Evolutionary conservation across 1,140 invertebrate species (phyloP).

Genomic region (Aleiodes sp.): DNA sequence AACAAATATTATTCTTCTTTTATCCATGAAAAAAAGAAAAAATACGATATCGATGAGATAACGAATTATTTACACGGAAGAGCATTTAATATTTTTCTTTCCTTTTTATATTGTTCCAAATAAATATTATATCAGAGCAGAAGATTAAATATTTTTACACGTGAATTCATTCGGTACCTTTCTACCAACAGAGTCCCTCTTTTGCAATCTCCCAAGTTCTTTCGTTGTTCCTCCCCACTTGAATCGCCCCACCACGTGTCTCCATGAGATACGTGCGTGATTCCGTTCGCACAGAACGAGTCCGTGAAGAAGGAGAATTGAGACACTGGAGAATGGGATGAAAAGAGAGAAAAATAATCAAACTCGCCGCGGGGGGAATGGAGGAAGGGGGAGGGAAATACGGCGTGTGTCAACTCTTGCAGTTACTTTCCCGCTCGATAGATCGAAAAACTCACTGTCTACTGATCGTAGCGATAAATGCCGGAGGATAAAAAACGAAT

Average conservation of each 20-base stretch:
- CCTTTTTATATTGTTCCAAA: background rate
- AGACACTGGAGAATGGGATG: background rate
- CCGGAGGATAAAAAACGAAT: background rate
- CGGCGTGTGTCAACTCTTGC: background rate
- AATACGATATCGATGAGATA: too few relatives aligned
- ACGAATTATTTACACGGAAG: too few relatives aligned
- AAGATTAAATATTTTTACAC: background rate
- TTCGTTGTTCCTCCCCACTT: too few relatives aligned
- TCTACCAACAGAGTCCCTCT: background rate
- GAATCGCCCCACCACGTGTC: too few relatives aligned
- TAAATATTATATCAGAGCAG: background rate
- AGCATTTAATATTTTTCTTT: too few relatives aligned
- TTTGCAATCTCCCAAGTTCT: too few relatives aligned
- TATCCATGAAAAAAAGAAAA: too few relatives aligned
- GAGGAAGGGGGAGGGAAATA: background rate
- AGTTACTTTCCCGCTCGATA: background rate
- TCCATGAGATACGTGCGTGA: background rate
- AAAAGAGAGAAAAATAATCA: background rate
- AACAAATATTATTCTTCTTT: too few relatives aligned
- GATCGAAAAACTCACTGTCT: background rate
- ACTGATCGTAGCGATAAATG: background rate
- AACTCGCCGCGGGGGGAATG: too few relatives aligned
- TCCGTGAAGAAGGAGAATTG: background rate
- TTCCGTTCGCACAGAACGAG: background rate
- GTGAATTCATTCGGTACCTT: background rate